Percentiles rank a stretch among this genome's conserved stretches.
Conservation (phyloP, 2,113 vertebrate species). For the Larimichthys crocea region DNA sequence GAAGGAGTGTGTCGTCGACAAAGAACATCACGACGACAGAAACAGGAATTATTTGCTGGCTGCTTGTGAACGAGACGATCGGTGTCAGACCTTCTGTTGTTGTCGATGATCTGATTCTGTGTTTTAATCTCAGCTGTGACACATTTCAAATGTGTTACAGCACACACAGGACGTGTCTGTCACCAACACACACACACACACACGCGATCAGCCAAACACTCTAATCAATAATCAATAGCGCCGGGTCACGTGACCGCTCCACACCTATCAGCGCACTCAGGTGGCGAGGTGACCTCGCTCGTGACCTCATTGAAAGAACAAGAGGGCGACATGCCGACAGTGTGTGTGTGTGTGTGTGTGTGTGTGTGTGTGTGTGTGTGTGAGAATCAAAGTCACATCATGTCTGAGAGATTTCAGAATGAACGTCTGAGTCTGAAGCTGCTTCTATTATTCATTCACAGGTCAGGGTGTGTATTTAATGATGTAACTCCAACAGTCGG, state of each 20-base stretch:
- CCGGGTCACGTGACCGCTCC: constrained; percentile 12
- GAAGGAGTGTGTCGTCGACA: too few relatives aligned
- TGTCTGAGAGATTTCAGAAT: too few relatives aligned
- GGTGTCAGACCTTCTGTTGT: too few relatives aligned
- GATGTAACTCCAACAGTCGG: background rate
- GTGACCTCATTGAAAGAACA: constrained; percentile 34
- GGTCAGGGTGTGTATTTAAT: background rate
- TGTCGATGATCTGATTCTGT: too few relatives aligned
- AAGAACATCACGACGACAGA: too few relatives aligned
- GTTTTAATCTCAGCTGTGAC: too few relatives aligned
- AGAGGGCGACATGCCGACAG: background rate
- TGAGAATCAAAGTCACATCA: background rate
- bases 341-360: background rate
- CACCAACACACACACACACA: background rate
- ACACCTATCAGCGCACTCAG: background rate
- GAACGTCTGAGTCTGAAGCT: background rate
- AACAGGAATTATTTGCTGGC: too few relatives aligned
- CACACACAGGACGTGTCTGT: background rate
- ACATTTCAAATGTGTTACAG: background rate
- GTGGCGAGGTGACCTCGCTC: background rate
- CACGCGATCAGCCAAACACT: background rate
- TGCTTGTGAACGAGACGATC: too few relatives aligned
- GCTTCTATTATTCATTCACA: too few relatives aligned
- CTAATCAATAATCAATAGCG: constrained; percentile 34
- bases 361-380: background rate